These are phyloP conservation scores for Ophion ellenae DNA, from an alignment of 2,888 invertebrate species.

Conservation along the genomic window DNA sequence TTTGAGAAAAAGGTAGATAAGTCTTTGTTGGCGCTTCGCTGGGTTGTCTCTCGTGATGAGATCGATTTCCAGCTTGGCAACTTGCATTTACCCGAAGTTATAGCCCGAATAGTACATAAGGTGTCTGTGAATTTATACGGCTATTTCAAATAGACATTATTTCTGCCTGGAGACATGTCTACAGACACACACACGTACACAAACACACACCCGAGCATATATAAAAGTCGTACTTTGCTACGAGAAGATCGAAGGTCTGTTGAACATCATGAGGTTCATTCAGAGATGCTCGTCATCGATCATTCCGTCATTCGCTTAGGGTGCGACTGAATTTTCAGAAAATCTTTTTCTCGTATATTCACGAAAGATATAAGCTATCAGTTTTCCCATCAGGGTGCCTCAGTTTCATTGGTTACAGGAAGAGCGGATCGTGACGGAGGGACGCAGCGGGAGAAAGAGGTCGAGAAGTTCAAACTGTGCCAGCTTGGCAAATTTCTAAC, in stretches of 20 bases:
- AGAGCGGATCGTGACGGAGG: background rate
- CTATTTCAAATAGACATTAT: background rate
- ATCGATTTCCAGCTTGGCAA: background rate
- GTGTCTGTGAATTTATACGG: background rate
- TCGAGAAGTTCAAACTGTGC: conserved; percentile 57
- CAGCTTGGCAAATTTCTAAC: conserved; percentile 63
- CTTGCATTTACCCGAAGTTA: background rate
- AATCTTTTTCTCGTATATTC: conserved; percentile 26
- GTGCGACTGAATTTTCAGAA: conserved; percentile 16
- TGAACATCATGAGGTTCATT: conserved; percentile 17
- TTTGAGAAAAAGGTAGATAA: background rate
- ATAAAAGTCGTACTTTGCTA: conserved; percentile 21
- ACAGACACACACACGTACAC: background rate
- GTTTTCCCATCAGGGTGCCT: conserved; percentile 49
- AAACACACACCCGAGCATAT: too few species aligned
- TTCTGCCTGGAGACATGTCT: background rate
- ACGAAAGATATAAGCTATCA: conserved; percentile 45
- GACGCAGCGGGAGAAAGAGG: conserved; percentile 18
- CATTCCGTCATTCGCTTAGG: conserved; percentile 13
- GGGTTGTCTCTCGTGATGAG: background rate
- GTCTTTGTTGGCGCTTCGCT: background rate
- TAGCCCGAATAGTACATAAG: background rate
- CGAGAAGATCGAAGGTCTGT: conserved; percentile 14
- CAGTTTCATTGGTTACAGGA: conserved; percentile 33
- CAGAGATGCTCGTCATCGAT: conserved; percentile 38